Evolutionary conservation across 2,797 vertebrate species (phyloP), one percentile per base, ranked within the genome.

Genomic region (Gouania willdenowi): DNA sequence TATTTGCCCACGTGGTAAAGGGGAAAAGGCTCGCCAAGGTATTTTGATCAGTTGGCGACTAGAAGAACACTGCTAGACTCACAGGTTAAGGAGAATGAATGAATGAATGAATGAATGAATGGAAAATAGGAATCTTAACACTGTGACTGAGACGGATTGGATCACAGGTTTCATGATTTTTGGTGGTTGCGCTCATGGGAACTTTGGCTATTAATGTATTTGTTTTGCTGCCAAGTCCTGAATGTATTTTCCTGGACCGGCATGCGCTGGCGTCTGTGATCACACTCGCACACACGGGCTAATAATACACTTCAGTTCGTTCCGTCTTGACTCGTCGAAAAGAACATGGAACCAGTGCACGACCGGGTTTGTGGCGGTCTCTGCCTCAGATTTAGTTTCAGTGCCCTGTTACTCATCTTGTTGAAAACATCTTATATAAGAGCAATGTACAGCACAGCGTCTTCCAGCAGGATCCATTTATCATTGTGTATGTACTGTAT

Each of bases 161-260:
- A n/a, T n/a, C n/a, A n/a, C 19, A 6, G 5, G 4, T 20, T 24
- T 25, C 24, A 9, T 20, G 50, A 44, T 46, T 14, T 34, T 26
- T 3, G 2, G 8, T 58, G 45, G 52, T 39, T 29, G 15, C 45
- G 32, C 49, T 66, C 41, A 61, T 33, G 43, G 49, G 25, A 64
- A 53, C 47, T 19, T 24, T 29, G 35, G 9, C 67, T 68, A 73
- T 72, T 79, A 30, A 41, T 50, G 39, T 66, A 63, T 4, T 21
- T 32, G 28, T 19, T 27, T 34, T 2, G 20, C 43, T 56, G 66
- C 68, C 72, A 64, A 54, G 44, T 40, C 12, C 50, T 56, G 44
- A 63, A 72, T 42, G 40, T 55, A 42, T 49, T 57, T 35, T 47
- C 49, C 39, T 32, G 45, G 34, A 46, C 22, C 5, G 14, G 46